phyloP scores from a whole-genome alignment of 53 echinoderm and acorn worm genomes.

The Crossaster papposus region DNA sequence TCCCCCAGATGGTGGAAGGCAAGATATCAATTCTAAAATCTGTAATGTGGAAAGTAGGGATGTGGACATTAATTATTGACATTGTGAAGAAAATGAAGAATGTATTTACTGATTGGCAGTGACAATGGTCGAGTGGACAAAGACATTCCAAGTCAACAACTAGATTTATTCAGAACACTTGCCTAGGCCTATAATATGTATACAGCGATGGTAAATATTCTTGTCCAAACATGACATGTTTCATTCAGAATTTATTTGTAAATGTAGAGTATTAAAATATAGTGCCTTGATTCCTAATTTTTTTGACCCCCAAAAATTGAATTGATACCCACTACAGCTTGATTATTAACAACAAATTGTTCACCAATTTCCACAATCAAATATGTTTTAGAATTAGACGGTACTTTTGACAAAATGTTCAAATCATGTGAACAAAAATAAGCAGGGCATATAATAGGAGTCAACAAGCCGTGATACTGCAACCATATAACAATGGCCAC shows the following conservation, averaged over 20 bases:
- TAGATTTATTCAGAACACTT: background rate
- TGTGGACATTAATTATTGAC: slow-evolving; percentile 34
- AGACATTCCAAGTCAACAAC: background rate
- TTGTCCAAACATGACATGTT: too few species aligned
- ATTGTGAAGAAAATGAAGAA: slow-evolving; percentile 19
- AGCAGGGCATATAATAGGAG: slow-evolving; percentile 34
- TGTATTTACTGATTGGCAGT: slow-evolving; percentile 8
- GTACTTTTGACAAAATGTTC: background rate
- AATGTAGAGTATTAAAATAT: too few species aligned
- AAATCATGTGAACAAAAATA: slow-evolving; percentile 1
- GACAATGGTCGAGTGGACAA: slow-evolving; percentile 24
- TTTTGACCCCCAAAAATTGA: too few species aligned
- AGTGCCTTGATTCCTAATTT: too few species aligned
- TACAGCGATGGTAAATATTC: background rate
- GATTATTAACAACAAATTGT: too few species aligned
- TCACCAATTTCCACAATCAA: too few species aligned
- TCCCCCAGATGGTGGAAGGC: slow-evolving; percentile 23
- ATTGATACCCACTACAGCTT: too few species aligned
- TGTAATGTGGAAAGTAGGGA: background rate
- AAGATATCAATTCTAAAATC: background rate
- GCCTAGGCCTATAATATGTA: background rate
- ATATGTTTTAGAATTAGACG: too few species aligned
- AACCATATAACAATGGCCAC: slow-evolving; percentile 31
- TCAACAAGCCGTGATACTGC: slow-evolving; percentile 27
- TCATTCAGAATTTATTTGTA: too few species aligned